These are phyloP conservation scores for Rutilus rutilus DNA, from an alignment of 2,113 vertebrate species.

Conservation along the genomic window DNA sequence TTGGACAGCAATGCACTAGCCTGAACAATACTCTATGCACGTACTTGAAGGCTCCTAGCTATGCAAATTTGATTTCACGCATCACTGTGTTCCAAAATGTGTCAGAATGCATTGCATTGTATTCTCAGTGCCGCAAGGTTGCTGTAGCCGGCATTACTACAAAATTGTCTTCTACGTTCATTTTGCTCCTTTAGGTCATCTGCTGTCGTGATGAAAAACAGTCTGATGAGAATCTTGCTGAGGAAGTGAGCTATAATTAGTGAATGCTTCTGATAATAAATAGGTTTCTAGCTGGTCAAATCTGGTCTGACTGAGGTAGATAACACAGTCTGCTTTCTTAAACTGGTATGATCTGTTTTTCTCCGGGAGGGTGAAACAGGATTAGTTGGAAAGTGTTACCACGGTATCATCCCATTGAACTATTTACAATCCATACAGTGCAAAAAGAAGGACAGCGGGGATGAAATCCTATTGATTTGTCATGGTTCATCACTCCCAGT, in stretches of 20 bases:
- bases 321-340: background rate
- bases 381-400: background rate
- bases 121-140: background rate
- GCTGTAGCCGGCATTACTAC: background rate
- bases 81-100: background rate
- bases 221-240: background rate
- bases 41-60: background rate
- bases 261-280: no score
- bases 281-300: background rate
- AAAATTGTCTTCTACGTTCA: background rate
- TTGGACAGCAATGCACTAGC: no score
- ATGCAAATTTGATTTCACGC: background rate
- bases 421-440: constrained; percentile 11
- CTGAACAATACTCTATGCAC: background rate
- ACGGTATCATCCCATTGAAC: background rate
- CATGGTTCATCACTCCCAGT: constrained; percentile 23
- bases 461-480: constrained; percentile 44
- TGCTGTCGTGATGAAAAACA: background rate
- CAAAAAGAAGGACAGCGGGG: background rate
- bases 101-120: background rate
- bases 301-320: background rate
- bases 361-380: background rate
- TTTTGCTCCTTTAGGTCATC: background rate
- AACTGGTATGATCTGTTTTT: background rate
- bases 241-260: background rate